These are phyloP conservation scores for Epinotia bilunana DNA, from an alignment of 2,888 invertebrate species.

Conservation along the genomic window DNA sequence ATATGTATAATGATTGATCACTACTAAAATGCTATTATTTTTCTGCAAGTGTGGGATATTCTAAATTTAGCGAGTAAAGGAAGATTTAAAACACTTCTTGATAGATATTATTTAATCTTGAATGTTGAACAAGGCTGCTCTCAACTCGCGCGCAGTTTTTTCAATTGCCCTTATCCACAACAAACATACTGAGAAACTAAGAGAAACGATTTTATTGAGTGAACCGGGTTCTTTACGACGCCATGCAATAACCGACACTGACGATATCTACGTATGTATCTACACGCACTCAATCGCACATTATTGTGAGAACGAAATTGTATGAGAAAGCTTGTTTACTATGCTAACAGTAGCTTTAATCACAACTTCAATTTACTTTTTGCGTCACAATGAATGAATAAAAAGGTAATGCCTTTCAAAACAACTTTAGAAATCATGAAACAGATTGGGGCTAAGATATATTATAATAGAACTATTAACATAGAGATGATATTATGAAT, in stretches of 20 bases:
- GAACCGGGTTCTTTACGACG: slow-evolving; percentile 46
- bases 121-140: not conserved
- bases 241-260: slow-evolving; percentile 48
- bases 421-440: slow-evolving; percentile 47
- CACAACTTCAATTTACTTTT: slow-evolving; percentile 75
- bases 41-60: no score
- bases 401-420: slow-evolving; percentile 55
- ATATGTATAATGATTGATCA: no score
- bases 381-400: slow-evolving; percentile 61
- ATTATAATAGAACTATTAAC: slow-evolving; percentile 30
- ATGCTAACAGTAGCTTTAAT: slow-evolving; percentile 65
- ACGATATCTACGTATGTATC: slow-evolving; percentile 62
- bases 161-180: not conserved
- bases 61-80: no score
- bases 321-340: slow-evolving; percentile 76
- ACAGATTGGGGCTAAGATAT: slow-evolving; percentile 33
- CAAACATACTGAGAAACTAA: not conserved
- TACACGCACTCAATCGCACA: slow-evolving; percentile 64
- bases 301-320: slow-evolving; percentile 71
- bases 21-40: no score
- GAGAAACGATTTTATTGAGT: slow-evolving; percentile 43
- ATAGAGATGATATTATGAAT: slow-evolving; percentile 37
- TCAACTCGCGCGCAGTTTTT: not conserved
- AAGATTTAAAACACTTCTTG: no score
- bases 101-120: no score